Evolutionary conservation across 1,140 invertebrate species (phyloP).

Genomic region (Hydropsyche tenuis): DNA sequence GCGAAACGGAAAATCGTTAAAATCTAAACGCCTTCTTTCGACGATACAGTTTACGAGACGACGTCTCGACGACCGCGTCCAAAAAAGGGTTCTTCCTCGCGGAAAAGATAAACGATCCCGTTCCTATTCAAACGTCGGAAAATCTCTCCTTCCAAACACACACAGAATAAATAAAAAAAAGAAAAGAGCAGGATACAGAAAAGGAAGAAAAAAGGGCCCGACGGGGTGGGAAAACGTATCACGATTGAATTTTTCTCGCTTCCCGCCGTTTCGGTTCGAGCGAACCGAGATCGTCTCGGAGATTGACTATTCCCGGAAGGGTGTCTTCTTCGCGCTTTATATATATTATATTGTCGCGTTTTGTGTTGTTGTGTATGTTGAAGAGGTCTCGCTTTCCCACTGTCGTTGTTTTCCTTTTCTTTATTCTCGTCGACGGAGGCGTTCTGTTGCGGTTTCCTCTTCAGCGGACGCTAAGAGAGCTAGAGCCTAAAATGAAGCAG

Average conservation of each 20-base stretch:
- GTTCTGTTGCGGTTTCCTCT: background rate
- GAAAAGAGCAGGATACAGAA: too few relatives aligned
- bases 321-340: background rate
- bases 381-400: too few relatives aligned
- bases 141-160: background rate
- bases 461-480: background rate
- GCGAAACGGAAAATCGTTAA: too few relatives aligned
- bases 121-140: conserved; percentile 30
- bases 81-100: conserved; percentile 5
- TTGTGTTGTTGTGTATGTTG: too few relatives aligned
- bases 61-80: background rate
- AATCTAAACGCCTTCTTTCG: too few relatives aligned
- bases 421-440: background rate
- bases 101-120: conserved; percentile 28
- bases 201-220: too few relatives aligned
- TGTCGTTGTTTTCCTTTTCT: too few relatives aligned
- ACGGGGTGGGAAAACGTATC: background rate
- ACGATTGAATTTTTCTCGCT: conserved; percentile 33
- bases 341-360: too few relatives aligned
- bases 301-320: conserved; percentile 31
- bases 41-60: background rate
- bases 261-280: conserved; percentile 1
- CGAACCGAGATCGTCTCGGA: conserved; percentile 15
- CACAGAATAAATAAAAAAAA: background rate
- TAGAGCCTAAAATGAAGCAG: background rate